A percentile compares a stretch with the other conserved stretches of the same genome.
These are phyloP conservation scores for Takifugu rubripes DNA, from an alignment of 2,797 vertebrate genomes.

Conservation along the genomic window DNA sequence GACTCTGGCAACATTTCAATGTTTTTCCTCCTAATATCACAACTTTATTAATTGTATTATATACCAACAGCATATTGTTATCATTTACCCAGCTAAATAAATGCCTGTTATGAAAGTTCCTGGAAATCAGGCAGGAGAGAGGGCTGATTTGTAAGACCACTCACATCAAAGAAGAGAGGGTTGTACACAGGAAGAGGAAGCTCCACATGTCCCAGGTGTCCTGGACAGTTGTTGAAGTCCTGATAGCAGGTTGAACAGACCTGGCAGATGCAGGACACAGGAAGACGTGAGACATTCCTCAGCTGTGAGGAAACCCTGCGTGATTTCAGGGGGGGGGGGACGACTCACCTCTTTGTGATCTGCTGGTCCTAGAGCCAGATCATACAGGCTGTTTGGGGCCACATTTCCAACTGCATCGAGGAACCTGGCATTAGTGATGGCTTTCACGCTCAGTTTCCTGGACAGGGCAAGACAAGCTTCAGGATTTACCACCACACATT, in stretches of 20 bases:
- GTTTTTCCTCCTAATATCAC: no score
- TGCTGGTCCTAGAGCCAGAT: slow-evolving; percentile 87
- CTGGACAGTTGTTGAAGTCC: slow-evolving; percentile 87
- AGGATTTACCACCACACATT: no score
- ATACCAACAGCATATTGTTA: no score
- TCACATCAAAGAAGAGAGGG: slow-evolving; percentile 92
- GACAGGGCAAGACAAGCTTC: background rate
- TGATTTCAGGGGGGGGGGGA: no score
- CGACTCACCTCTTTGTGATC: slow-evolving; percentile 82
- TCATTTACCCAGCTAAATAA: no score
- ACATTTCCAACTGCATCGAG: slow-evolving; percentile 87
- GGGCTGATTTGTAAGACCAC: slow-evolving; percentile 29
- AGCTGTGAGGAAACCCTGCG: no score
- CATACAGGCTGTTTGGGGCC: slow-evolving; percentile 85
- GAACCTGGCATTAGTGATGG: slow-evolving; percentile 83
- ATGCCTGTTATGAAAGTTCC: no score
- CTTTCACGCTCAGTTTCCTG: slow-evolving; percentile 91
- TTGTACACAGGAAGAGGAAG: slow-evolving; percentile 91
- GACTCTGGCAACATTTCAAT: no score
- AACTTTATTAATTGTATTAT: no score
- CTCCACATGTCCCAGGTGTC: slow-evolving; percentile 90
- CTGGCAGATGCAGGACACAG: slow-evolving; percentile 23
- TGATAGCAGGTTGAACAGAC: slow-evolving; percentile 91
- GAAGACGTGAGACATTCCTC: background rate
- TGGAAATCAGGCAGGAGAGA: no score